phyloP scores from a whole-genome alignment of 2,113 vertebrate species.

The Cyphomyrus plagiostoma region DNA sequence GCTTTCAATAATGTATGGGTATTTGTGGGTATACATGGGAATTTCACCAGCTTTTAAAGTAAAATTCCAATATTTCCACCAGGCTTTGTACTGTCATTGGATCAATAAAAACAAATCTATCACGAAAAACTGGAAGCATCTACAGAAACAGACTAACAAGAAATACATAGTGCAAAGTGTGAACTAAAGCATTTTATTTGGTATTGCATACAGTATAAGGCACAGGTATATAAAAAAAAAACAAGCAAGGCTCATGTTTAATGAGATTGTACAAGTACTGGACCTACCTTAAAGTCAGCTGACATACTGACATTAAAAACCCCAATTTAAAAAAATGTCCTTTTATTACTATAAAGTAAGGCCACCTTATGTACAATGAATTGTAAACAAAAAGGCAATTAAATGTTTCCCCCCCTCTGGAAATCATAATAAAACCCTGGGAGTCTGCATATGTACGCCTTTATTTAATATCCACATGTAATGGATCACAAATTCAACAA shows the following conservation, averaged over 20 bases:
- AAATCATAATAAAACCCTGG: slow-evolving; percentile 17
- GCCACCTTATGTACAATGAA: not conserved
- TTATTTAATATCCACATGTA: slow-evolving; percentile 30
- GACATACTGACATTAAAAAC: slow-evolving; percentile 26
- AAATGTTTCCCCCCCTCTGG: not conserved
- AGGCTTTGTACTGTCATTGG: not conserved
- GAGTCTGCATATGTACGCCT: slow-evolving; percentile 25
- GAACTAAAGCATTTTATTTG: slow-evolving; percentile 54
- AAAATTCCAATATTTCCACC: not conserved
- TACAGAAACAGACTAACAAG: slow-evolving; percentile 42
- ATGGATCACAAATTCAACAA: slow-evolving; percentile 25
- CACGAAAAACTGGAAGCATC: slow-evolving; percentile 1
- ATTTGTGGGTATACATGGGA: not conserved
- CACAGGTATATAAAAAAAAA: slow-evolving; percentile 25
- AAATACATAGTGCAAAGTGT: slow-evolving; percentile 50
- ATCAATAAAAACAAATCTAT: not conserved
- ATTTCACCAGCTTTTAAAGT: not conserved
- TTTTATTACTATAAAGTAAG: slow-evolving; percentile 4
- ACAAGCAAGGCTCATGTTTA: slow-evolving; percentile 27
- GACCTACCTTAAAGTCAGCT: slow-evolving; percentile 44
- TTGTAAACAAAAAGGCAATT: not conserved
- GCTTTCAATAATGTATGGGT: not conserved
- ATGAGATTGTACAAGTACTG: slow-evolving; percentile 29
- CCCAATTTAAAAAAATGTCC: not conserved
- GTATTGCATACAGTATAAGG: slow-evolving; percentile 43